These are phyloP conservation scores for Protonemura montana DNA, from an alignment of 2,888 invertebrate genomes.

Conservation along the genomic window DNA sequence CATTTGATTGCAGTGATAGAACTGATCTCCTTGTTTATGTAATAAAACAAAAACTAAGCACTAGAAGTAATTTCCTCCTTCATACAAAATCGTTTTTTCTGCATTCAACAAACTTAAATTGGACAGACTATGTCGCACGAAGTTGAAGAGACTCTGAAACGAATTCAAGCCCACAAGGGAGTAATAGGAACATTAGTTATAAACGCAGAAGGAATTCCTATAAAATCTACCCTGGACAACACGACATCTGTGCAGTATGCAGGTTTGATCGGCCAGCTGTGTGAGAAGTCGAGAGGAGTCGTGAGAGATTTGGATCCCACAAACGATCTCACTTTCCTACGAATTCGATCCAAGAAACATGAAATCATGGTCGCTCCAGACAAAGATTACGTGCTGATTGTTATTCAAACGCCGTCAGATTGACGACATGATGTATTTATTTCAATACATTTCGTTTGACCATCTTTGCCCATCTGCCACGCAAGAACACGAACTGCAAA, in stretches of 20 bases:
- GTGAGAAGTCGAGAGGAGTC: conserved; percentile 90
- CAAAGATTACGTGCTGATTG: conserved; percentile 91
- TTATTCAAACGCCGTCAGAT: conserved; percentile 84
- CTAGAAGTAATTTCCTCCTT: no score
- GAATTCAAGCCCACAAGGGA: conserved; percentile 91
- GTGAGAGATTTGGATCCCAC: conserved; percentile 93
- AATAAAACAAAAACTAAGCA: no score
- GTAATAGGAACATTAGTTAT: conserved; percentile 95
- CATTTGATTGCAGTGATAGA: no score
- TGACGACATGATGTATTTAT: conserved; percentile 51
- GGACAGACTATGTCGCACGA: conserved; percentile 62
- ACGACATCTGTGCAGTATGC: conserved; percentile 95
- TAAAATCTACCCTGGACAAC: conserved; percentile 91
- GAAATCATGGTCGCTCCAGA: conserved; percentile 99
- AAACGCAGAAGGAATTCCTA: conserved; percentile 92
- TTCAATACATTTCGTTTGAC: no score
- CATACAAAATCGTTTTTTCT: no score
- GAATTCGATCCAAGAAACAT: conserved; percentile 93
- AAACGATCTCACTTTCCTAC: conserved; percentile 92
- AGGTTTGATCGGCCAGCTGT: conserved; percentile 84
- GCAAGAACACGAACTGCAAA: no score
- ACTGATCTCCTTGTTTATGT: no score
- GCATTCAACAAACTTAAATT: no score
- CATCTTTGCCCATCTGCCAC: no score
- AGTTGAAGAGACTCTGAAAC: conserved; percentile 95